Base-by-base conservation (phyloP, 2,797 vertebrate genomes). In the Halcyon badia region DNA sequence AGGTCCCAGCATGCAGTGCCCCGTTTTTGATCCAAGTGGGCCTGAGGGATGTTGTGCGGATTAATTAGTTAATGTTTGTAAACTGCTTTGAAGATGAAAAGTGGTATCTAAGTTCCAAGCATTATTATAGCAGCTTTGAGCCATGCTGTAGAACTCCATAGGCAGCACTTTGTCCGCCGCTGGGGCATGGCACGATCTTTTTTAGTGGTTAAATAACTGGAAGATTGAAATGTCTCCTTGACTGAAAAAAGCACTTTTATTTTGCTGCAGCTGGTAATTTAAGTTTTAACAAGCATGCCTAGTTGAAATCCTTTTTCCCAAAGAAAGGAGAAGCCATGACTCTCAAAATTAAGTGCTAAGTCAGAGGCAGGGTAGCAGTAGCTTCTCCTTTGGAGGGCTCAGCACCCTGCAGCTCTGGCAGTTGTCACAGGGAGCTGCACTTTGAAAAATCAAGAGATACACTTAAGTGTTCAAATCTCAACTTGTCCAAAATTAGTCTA, bases 1-100 rank as follows among this genome's bases (percentile, higher is more conserved):
- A 96, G 83, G 96, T 94, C 91, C 83, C 96, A 96, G 96, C 97
- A 97, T 94, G 95, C 72, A 94, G 60, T 96, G 91, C 93, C 84
- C 68, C 89, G 85, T 94, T 95, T 97, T 97, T 94, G 94, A 97
- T 97, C 91, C 96, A 96, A 96, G 82, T 96, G 93, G 96, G 96
- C 96, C 90, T 91, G 91, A 95, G 91, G 96, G 96, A 94, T 97
- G 94, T 93, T 97, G 96, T 97, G 96, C 72, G 89, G 92, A 97
- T 96, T 97, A 97, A 97, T 97, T 97, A 97, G 97, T 98, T 95
- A 97, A 97, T 97, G 90, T 96, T 96, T 96, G 94, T 96, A 97
- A 97, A 97, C 97, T 96, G 92, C 94, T 97, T 97, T 97, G 97
- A 97, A 97, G 97, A 97, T 97, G 96, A 97, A 98, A 97, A 97